A percentile compares a stretch with the other conserved stretches of the same genome.
phyloP scores from a whole-genome alignment of 2,888 invertebrate genomes.

The Ophraella communa region DNA sequence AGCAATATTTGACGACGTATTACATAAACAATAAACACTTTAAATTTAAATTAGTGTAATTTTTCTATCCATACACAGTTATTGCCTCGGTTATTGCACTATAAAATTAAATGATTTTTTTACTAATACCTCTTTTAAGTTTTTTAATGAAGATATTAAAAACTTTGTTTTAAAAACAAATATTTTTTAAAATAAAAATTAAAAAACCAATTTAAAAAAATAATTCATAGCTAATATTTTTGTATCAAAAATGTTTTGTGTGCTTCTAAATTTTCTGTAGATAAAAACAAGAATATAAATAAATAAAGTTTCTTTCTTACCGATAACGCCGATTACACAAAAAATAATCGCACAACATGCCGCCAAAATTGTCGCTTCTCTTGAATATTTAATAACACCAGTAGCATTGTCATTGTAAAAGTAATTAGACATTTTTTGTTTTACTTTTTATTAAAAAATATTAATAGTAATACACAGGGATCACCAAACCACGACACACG shows the following conservation, averaged over 20 bases:
- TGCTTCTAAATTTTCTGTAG: background rate
- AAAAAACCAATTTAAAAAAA: background rate
- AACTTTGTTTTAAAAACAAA: too few relatives aligned
- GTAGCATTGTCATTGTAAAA: slow-evolving; percentile 14
- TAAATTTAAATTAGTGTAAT: too few relatives aligned
- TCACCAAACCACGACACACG: slow-evolving; percentile 8
- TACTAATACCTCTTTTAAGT: too few relatives aligned
- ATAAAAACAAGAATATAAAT: slow-evolving; percentile 19
- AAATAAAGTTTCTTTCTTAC: slow-evolving; percentile 62
- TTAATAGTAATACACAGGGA: slow-evolving; percentile 11
- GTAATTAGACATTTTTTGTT: slow-evolving; percentile 24
- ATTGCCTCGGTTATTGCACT: too few relatives aligned
- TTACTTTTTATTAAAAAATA: background rate
- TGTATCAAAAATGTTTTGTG: background rate
- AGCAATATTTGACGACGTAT: too few relatives aligned
- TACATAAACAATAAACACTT: too few relatives aligned
- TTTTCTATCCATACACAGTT: too few relatives aligned
- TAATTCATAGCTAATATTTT: background rate
- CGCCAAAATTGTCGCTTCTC: slow-evolving; percentile 77
- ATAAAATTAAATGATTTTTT: too few relatives aligned
- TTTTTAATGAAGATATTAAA: too few relatives aligned
- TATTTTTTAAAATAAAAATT: too few relatives aligned
- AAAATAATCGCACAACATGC: slow-evolving; percentile 81
- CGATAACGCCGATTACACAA: slow-evolving; percentile 78
- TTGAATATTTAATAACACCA: slow-evolving; percentile 64